Evolutionary conservation across 2,888 invertebrate species (phyloP), one percentile per base, ranked within the genome.

Genomic region (Molanna angustata): DNA sequence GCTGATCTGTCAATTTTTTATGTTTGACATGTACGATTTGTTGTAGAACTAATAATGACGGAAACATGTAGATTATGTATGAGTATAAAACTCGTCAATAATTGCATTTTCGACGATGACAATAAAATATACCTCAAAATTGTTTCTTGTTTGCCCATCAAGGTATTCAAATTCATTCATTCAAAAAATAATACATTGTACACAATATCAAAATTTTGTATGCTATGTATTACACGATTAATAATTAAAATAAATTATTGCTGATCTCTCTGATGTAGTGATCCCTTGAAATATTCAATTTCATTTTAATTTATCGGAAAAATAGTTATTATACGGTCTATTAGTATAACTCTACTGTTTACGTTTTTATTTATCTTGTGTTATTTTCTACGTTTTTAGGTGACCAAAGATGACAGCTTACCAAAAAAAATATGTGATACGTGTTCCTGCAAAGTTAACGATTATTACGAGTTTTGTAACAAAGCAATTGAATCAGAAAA

Each of bases 341-440:
- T 13, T 39, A 16, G 17, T 11, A 4, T 16, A 13, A 14, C 16
- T 13, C 14, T 39, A 13, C 9, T 39, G n/a, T 11, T 13, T 39
- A 4, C 16, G 4, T 17, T n/a, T 3, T 4, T 9, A 11, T n/a
- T 41, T 41, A 3, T 2, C 7, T 27, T 22, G n/a, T 27, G 17
- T 46, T 47, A 21, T 44, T 35, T 35, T 20, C 19, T 13, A 39
- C 13, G 7, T 37, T 69, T 69, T 18, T 72, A 86, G 86, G 79
- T 86, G 57, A 73, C 78, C 56, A 78, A 76, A 65, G 82, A 84
- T 62, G 86, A 86, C 67, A 78, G 76, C 64, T 72, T 86, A 63
- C 86, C 86, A 47, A 84, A 86, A 69, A 84, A 81, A 67, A 82
- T 86, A 62, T 86, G 86, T 66, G 82, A 85, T 67, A 80, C 79